A percentile compares a stretch with the other conserved stretches of the same genome.
Conservation (phyloP, 1,140 invertebrate species). For the Piezodorus guildinii region DNA sequence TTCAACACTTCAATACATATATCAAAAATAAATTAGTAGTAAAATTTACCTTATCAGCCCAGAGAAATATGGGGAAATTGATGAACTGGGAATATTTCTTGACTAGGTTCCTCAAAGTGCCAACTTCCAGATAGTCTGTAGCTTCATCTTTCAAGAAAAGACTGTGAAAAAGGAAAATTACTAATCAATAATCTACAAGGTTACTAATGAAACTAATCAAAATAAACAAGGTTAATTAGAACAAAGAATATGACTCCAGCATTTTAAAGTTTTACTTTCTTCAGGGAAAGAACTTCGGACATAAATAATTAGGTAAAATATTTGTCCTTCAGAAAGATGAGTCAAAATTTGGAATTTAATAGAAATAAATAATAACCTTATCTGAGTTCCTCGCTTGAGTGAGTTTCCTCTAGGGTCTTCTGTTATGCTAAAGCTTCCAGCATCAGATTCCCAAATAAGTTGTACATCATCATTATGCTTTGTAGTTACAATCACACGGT, state of each 20-base stretch:
- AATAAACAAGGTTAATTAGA: no score
- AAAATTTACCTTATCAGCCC: slow-evolving; percentile 60
- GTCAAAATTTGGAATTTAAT: no score
- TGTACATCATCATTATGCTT: slow-evolving; percentile 94
- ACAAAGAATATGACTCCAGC: no score
- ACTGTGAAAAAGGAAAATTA: slow-evolving; percentile 34
- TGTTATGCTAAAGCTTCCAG: slow-evolving; percentile 71
- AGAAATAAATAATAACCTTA: slow-evolving; percentile 40
- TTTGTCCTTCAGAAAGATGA: no score
- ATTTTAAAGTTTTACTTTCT: no score
- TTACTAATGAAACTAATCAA: no score
- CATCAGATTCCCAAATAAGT: slow-evolving; percentile 97
- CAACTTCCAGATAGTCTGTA: slow-evolving; percentile 84
- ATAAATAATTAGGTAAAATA: no score
- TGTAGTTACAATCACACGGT: slow-evolving; percentile 81
- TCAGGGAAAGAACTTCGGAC: no score
- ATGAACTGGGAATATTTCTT: slow-evolving; percentile 99
- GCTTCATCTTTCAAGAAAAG: slow-evolving; percentile 95
- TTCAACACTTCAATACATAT: no score
- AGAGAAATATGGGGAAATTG: slow-evolving; percentile 96
- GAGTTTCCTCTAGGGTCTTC: slow-evolving; percentile 92
- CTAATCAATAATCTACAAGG: no score
- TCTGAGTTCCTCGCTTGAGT: slow-evolving; percentile 75
- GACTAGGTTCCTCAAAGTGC: slow-evolving; percentile 80
- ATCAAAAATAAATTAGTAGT: not conserved